A percentile compares a stretch with the other conserved stretches of the same genome.
Conservation (phyloP, 2,797 vertebrate species). For the Gambusia yucatana region DNA sequence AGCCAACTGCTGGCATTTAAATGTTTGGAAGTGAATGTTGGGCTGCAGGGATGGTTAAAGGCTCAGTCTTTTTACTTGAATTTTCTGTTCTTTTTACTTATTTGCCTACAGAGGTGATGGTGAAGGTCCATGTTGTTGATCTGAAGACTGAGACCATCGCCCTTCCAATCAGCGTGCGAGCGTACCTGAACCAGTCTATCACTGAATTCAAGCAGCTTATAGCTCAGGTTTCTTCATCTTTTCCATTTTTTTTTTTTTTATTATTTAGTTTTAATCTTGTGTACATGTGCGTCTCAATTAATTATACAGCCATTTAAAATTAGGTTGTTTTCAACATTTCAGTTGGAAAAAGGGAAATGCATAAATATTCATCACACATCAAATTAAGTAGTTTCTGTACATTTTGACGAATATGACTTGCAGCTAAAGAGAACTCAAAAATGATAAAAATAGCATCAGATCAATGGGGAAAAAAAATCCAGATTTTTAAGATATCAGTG, state of each 20-base stretch:
- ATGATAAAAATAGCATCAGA: background rate
- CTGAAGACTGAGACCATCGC: constrained; percentile 91
- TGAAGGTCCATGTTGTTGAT: constrained; percentile 96
- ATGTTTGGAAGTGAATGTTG: background rate
- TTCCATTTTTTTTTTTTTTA: constrained; percentile 2
- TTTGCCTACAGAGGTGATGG: constrained; percentile 92
- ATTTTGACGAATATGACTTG: background rate
- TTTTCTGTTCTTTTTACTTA: constrained; percentile 7
- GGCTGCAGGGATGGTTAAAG: background rate
- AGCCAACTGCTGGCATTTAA: constrained; percentile 35
- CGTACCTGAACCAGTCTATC: constrained; percentile 96
- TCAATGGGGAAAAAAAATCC: background rate
- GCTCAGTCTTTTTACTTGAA: background rate
- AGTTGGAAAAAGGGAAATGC: background rate
- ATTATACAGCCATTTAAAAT: background rate
- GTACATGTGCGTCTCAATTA: background rate
- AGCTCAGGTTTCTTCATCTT: constrained; percentile 86
- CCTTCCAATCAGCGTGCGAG: constrained; percentile 91
- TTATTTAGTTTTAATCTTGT: background rate
- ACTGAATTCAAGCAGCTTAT: constrained; percentile 97
- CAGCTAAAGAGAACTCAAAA: background rate
- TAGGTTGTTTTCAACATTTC: background rate
- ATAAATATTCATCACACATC: background rate
- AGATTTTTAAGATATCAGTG: background rate
- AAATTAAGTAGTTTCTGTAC: background rate